Evolutionary conservation across 2,888 invertebrate genomes (phyloP), one percentile per base, ranked within the genome.

Genomic region (Torymus tubicola): DNA sequence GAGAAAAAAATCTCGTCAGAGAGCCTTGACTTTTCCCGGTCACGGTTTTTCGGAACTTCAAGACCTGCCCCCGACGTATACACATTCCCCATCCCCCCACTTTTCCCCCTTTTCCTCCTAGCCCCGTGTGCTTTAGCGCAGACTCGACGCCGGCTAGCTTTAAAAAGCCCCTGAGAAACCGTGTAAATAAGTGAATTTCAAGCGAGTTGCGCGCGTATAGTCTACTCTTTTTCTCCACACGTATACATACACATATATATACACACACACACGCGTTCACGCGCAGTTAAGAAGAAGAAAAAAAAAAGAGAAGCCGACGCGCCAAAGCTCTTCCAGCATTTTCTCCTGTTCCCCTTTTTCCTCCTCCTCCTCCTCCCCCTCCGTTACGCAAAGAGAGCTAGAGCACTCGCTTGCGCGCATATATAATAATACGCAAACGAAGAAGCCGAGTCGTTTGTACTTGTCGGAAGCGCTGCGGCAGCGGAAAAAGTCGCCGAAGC

Each of bases 121-220:
- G 42, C 8, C 42, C 8, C 42, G 42, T 42, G 63, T 77, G 68
- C 65, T 80, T 74, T 65, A 65, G 21, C 60, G 71, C 42, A 58
- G 65, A 64, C 24, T 58, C 50, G 42, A 42, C 42, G 42, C 67
- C 52, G 58, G 14, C 3, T 69, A 64, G 67, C 71, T 75, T 71
- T 67, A 65, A 75, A 71, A 60, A 53, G 42, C 42, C 42, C 42
- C 50, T 53, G 21, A 65, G 18, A 42, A 14, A 52, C 55, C 69
- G 58, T 78, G 78, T 78, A 77, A 72, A 78, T 81, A 81, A 78
- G 73, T 72, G 58, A 61, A 77, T 75, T 81, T 73, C n/a, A 69
- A 16, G 68, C 11, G 61, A 65, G 16, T 72, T 76, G 21, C 61
- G 57, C 61, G 57, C n/a, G 61, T n/a, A 18, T 55, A 71, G 63